Evolutionary conservation across 2,113 vertebrate genomes (phyloP).

Genomic region (Semnornis frantzii): DNA sequence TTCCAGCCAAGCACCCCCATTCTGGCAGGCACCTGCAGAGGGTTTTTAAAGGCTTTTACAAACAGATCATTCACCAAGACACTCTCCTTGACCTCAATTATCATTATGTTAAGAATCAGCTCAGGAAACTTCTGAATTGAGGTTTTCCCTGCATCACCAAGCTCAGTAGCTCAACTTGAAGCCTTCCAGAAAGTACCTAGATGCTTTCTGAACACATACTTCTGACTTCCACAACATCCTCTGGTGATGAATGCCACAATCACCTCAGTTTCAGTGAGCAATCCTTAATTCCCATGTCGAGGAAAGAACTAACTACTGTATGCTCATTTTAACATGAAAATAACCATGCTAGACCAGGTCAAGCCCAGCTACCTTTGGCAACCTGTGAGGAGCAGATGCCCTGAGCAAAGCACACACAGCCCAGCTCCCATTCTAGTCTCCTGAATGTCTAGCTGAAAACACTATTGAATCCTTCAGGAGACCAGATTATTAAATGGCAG

Average conservation of each 20-base stretch:
- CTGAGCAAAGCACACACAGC: not conserved
- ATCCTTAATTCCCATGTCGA: not conserved
- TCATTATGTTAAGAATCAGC: not conserved
- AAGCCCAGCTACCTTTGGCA: not conserved
- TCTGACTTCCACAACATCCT: not conserved
- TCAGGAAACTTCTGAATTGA: not conserved
- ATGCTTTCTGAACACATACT: not conserved
- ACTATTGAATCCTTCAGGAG: not conserved
- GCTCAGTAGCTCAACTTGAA: not conserved
- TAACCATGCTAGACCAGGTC: not conserved
- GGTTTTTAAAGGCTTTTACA: not conserved
- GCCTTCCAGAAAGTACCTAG: not conserved
- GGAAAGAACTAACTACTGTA: accelerated
- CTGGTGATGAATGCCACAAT: not conserved
- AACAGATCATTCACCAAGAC: not conserved
- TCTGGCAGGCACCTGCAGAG: not conserved
- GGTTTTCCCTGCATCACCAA: not conserved
- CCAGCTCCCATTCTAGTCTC: not conserved
- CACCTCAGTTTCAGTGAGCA: not conserved
- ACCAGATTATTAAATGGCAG: not conserved
- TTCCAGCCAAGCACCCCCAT: not conserved
- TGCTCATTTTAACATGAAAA: not conserved
- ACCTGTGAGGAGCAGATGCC: not conserved
- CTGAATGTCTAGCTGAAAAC: not conserved
- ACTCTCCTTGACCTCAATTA: not conserved